phyloP scores from a whole-genome alignment of 2,797 vertebrate genomes.

The Rhabdophis nuchalis region DNA sequence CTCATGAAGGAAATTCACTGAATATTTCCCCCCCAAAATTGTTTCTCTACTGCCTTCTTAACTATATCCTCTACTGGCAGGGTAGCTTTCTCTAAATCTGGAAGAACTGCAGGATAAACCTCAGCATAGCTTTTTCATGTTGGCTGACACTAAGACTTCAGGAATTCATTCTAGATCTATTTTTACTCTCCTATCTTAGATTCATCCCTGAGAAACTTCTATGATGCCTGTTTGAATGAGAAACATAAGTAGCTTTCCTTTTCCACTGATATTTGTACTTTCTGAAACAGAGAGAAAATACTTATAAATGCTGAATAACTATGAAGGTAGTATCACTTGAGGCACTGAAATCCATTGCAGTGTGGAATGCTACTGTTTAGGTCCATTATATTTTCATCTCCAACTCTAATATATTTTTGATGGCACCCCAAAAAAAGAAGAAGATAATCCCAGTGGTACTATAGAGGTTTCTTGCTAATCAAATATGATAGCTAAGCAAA shows the following conservation, averaged over 20 bases:
- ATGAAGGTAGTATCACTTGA: neutral
- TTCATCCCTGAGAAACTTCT: neutral
- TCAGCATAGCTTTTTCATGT: neutral
- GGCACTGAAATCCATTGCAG: neutral
- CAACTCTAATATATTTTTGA: neutral
- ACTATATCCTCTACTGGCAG: neutral
- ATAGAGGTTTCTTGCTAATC: neutral
- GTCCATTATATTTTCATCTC: neutral
- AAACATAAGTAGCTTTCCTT: neutral
- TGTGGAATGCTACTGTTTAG: neutral
- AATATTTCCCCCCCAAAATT: neutral
- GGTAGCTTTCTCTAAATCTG: neutral
- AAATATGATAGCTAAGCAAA: neutral
- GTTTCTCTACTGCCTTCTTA: neutral
- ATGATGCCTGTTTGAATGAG: neutral
- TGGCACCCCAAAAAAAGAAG: too few species aligned
- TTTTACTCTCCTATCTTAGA: neutral
- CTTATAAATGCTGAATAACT: neutral
- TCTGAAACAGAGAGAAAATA: neutral
- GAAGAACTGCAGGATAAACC: neutral
- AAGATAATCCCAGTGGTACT: neutral
- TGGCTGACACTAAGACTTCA: neutral
- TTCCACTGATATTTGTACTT: neutral
- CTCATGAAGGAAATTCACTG: neutral
- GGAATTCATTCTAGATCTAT: neutral